Evolutionary conservation across 37 sponge, comb jelly and placozoan genomes (phyloP).

Genomic region (Mnemiopsis leidyi): DNA sequence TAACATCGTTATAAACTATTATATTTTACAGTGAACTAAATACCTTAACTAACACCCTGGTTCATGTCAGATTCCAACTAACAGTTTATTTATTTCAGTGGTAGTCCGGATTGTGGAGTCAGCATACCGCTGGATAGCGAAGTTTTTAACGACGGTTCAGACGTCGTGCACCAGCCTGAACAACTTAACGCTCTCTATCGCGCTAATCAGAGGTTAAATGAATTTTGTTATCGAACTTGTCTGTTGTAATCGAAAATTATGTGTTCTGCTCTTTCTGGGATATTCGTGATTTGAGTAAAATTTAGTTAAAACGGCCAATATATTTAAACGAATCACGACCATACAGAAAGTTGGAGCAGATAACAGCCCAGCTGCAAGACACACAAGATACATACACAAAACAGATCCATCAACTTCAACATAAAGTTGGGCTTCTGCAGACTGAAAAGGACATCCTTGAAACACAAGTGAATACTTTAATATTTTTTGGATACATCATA

Average conservation of each 20-base stretch:
- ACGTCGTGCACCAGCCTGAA: conserved; percentile 48
- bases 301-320: no score
- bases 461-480: conserved; percentile 20
- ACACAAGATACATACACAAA: conserved; percentile 50
- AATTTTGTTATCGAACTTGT: no score
- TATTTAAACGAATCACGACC: no score
- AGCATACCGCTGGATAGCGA: conserved; percentile 40
- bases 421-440: not conserved
- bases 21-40: no score
- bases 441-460: conserved; percentile 36
- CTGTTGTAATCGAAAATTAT: no score
- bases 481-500: no score
- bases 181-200: conserved; percentile 59
- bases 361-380: conserved; percentile 29
- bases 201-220: conserved; percentile 56
- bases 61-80: not conserved
- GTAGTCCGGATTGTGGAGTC: conserved; percentile 12
- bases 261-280: no score
- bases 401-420: conserved; percentile 39
- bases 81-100: conserved; percentile 6
- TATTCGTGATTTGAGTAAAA: no score
- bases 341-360: conserved; percentile 34
- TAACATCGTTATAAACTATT: not conserved
- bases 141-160: not conserved
- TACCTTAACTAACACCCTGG: no score